These are phyloP conservation scores for Synergus japonicus DNA, from an alignment of 2,888 invertebrate genomes.

Conservation along the genomic window DNA sequence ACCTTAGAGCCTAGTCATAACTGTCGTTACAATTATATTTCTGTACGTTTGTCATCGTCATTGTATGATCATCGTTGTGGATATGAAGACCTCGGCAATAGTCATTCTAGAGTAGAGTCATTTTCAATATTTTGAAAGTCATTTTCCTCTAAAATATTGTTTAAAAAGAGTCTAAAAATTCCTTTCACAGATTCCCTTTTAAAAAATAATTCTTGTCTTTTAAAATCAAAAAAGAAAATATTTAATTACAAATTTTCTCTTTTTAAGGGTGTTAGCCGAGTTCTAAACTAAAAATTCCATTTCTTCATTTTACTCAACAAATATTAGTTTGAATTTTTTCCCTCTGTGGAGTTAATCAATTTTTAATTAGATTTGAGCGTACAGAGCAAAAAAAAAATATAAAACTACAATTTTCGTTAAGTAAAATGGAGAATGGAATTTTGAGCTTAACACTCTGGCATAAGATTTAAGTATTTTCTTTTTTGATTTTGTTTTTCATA, in stretches of 20 bases:
- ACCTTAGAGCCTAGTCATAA: conserved; percentile 71
- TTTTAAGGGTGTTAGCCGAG: no score
- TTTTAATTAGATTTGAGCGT: no score
- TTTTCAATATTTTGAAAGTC: conserved; percentile 24
- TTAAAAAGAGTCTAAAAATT: background rate
- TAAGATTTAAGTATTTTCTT: no score
- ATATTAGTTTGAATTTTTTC: no score
- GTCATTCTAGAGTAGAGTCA: conserved; percentile 51
- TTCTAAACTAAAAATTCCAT: no score
- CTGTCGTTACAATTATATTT: conserved; percentile 60
- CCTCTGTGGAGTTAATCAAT: no score
- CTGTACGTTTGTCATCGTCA: conserved; percentile 54
- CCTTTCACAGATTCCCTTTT: background rate
- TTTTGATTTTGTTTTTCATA: no score
- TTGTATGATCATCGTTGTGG: conserved; percentile 59
- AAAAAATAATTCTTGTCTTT: background rate
- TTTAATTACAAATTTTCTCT: background rate
- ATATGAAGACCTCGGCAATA: conserved; percentile 52
- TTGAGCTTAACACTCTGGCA: no score
- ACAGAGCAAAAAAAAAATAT: no score
- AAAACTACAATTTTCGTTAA: no score
- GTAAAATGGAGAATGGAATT: no score
- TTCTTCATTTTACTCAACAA: no score
- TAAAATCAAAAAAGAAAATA: background rate
- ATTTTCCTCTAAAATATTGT: background rate